Conservation (phyloP, 1,140 invertebrate species). For the Helicoverpa zea region DNA sequence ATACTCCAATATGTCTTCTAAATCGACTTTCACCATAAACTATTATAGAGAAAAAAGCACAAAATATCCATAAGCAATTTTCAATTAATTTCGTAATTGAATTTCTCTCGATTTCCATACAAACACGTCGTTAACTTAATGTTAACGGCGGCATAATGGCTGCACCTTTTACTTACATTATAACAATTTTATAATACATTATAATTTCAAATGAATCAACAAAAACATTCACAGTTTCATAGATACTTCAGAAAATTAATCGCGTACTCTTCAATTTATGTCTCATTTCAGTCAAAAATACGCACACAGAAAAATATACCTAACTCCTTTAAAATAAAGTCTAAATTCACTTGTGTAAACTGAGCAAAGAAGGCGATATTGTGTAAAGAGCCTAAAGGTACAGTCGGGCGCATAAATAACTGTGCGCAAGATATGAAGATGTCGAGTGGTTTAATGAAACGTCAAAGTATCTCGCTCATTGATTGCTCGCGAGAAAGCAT, state of each 20-base stretch:
- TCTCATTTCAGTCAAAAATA: constrained; percentile 1
- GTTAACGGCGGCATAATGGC: neutral
- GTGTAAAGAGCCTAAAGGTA: constrained; percentile 64
- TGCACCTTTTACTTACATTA: neutral
- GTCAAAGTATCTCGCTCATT: constrained; percentile 77
- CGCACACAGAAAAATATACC: neutral
- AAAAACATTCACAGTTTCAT: neutral
- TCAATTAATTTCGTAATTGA: neutral
- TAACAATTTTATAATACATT: constrained; percentile 18
- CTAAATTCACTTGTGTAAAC: neutral
- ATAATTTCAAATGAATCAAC: constrained; percentile 1
- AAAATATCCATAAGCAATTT: neutral
- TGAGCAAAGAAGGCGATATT: constrained; percentile 28
- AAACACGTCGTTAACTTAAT: constrained; percentile 7
- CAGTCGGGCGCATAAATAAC: constrained; percentile 73
- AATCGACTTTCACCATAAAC: neutral
- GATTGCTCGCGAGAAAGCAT: constrained; percentile 69
- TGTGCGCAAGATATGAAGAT: constrained; percentile 72
- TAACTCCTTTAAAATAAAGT: neutral
- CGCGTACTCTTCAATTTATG: neutral
- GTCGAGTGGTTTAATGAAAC: constrained; percentile 75
- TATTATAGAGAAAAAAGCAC: neutral
- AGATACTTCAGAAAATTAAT: constrained; percentile 36
- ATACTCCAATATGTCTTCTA: neutral
- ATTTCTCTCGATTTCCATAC: constrained; percentile 2